phyloP scores from a whole-genome alignment of 2,797 vertebrate species.

The Fringilla coelebs region DNA sequence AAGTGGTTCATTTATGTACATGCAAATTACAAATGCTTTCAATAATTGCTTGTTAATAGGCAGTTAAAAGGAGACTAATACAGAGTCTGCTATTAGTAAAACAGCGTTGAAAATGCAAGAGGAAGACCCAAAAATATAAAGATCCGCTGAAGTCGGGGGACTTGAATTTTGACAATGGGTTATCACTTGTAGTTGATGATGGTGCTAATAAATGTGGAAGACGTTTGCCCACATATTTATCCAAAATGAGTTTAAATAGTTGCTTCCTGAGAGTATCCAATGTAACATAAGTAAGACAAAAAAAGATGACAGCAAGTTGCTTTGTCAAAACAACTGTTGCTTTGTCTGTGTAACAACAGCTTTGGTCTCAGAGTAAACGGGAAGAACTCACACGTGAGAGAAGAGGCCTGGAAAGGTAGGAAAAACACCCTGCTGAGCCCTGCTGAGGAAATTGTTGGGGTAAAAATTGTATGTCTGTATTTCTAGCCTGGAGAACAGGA shows the following conservation, averaged over 20 bases:
- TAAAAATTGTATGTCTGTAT: background rate
- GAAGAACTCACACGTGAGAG: background rate
- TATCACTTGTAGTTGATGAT: background rate
- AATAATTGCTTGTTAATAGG: background rate
- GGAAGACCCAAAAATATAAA: background rate
- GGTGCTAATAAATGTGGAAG: background rate
- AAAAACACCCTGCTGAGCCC: background rate
- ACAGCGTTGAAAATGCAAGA: background rate
- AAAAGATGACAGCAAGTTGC: background rate
- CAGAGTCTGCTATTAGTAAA: background rate
- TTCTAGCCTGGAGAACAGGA: too few species aligned
- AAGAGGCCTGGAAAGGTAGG: background rate
- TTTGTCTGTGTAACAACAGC: background rate
- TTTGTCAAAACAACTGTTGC: background rate
- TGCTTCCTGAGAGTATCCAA: background rate
- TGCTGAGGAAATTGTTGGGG: background rate
- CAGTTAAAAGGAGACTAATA: background rate
- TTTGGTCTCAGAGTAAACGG: background rate
- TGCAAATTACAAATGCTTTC: background rate
- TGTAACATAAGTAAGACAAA: background rate
- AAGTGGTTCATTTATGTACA: background rate
- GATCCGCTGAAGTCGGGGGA: background rate
- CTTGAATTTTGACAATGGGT: background rate
- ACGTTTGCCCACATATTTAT: background rate
- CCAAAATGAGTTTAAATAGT: background rate